Conservation (phyloP, 2,113 vertebrate species). For the Rostratula benghalensis region DNA sequence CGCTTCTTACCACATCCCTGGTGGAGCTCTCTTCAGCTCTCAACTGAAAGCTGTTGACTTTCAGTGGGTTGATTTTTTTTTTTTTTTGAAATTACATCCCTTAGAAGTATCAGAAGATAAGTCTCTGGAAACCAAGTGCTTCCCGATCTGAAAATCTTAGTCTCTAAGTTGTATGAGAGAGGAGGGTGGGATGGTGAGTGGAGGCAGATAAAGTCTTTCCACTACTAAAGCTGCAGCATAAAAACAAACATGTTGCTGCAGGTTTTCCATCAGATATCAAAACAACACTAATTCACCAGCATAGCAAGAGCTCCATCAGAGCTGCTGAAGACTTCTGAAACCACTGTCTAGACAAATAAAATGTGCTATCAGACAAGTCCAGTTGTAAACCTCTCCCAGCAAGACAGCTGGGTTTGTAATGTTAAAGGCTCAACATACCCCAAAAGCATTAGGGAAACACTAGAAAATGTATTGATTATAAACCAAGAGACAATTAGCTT, state of each 20-base stretch:
- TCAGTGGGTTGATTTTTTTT: not conserved
- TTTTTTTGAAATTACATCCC: not conserved
- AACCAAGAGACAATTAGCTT: not conserved
- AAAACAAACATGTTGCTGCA: not conserved
- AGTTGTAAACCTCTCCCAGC: not conserved
- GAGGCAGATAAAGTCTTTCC: not conserved
- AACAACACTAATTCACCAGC: not conserved
- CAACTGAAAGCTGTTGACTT: not conserved
- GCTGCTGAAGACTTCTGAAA: not conserved
- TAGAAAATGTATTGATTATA: not conserved
- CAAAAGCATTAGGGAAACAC: not conserved
- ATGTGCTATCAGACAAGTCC: not conserved
- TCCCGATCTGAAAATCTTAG: not conserved
- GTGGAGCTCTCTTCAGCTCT: too few species aligned
- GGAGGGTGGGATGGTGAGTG: not conserved
- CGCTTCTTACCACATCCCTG: not conserved
- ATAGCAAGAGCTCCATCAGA: not conserved
- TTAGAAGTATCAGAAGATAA: not conserved
- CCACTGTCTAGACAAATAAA: not conserved
- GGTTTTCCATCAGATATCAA: slow-evolving; percentile 13
- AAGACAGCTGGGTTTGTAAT: not conserved
- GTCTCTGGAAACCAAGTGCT: not conserved
- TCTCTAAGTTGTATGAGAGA: not conserved
- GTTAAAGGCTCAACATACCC: not conserved
- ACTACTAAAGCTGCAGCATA: not conserved